Evolutionary conservation across 2,888 invertebrate genomes (phyloP), one percentile per base, ranked within the genome.

Genomic region (Chironomus tentans): DNA sequence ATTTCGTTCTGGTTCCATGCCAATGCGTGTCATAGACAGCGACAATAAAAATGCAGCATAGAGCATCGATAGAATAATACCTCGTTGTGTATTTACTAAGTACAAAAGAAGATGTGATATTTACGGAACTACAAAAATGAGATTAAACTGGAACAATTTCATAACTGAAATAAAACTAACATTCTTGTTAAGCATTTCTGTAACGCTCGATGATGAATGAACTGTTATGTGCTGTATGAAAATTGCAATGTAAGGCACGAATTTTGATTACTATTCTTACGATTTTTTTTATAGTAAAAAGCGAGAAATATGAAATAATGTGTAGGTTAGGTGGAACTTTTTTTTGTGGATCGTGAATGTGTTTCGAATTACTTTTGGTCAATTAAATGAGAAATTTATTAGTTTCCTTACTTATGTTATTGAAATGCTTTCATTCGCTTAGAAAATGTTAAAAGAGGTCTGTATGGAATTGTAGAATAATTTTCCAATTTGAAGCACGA

Each of bases 141-240:
- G 21, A 21, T 22, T 21, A 65, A 65, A 65, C 24, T 71, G 61
- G 71, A 71, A 28, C 71, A 71, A 71, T 70, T 70, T 70, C 70
- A 70, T 71, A 71, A 71, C 71, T 61, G 71, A 71, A 70, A 56
- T 38, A 56, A 56, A 21, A 50, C 56, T 61, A 28, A 24, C 22
- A 56, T 56, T 71, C 70, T 28, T 46, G 12, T 12, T 18, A 18
- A 62, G 12, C n/a, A 56, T 15, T 18, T 15, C 56, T 15, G n/a
- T 56, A 56, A 56, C 18, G 56, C n/a, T 56, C n/a, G 21, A 62
- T 65, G 65, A 65, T 65, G 65, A 21, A 38, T 21, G 65, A 65
- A 65, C 21, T 18, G 21, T 65, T 65, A 24, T 65, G 65, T 50
- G 15, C n/a, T 50, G n/a, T 56, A 56, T 56, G 56, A 18, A 56